Base-by-base conservation (phyloP, 2,113 vertebrate species). In the Hystrix brachyura region DNA sequence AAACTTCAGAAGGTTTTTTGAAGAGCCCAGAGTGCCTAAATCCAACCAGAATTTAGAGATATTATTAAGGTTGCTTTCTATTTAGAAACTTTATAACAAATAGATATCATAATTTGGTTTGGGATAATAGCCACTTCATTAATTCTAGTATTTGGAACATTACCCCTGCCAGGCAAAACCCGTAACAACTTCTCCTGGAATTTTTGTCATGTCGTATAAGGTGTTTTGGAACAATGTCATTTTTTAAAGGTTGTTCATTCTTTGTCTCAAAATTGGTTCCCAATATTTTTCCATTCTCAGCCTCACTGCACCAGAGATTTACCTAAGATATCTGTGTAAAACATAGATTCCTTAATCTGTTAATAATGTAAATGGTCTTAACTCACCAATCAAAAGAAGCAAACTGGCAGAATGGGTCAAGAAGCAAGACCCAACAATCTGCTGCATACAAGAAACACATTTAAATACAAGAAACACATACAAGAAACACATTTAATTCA, bases 1-100 rank as follows among this genome's bases (percentile, higher is more conserved):
- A 76, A 78, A 15, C 25, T 78, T 48, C 74, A 64, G 11, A 86
- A 94, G 67, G 32, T 83, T 57, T 60, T 71, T 92, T 38, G 3
- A 80, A 74, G 11, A 69, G 3, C 0, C 27, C 72, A 43, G 79
- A 64, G n/a, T 25, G 18, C 21, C 51, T 32, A 78, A 34, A 82
- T 87, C 32, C 10, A 1, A 27, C 79, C n/a, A 80, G 43, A 57
- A 1, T 51, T 46, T 67, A 88, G 17, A 95, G 14, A 78, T 3
- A 81, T 67, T 57, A 46, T 89, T 69, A 76, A 87, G 60, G 23
- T 32, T 87, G 8, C 53, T 72, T 96, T 60, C 65, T 94, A 32
- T 87, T 94, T 74, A 80, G 71, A 94, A 93, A 65, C 32, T 27
- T 90, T 48, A 55, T 84, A 57, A 59, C n/a, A 80, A 80, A 86